Conservation (phyloP, 2,888 invertebrate genomes). For the Ceriagrion tenellum region DNA sequence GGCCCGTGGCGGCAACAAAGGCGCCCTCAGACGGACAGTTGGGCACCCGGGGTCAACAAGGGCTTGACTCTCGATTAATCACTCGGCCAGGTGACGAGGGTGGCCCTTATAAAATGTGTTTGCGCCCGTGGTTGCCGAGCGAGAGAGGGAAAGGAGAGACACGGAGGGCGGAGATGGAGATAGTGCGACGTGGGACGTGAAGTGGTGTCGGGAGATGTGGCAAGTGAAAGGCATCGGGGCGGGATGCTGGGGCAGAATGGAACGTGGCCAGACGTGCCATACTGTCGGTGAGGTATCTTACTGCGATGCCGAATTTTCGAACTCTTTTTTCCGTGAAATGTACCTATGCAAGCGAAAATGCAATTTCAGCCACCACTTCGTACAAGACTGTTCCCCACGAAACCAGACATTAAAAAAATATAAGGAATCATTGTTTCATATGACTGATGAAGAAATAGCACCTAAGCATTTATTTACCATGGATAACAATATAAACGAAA, state of each 20-base stretch:
- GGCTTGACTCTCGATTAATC: slow-evolving; percentile 64
- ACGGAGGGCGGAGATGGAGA: neutral
- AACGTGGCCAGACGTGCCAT: neutral
- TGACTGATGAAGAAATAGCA: too few species aligned
- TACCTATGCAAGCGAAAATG: too few species aligned
- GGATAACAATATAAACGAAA: too few species aligned
- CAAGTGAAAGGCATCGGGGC: neutral
- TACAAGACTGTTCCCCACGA: too few species aligned
- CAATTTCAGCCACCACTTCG: too few species aligned
- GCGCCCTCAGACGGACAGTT: neutral
- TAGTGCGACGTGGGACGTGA: neutral
- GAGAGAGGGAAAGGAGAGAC: neutral
- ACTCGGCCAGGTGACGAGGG: slow-evolving; percentile 54
- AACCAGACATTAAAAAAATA: too few species aligned
- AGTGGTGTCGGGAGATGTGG: neutral
- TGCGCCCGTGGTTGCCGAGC: neutral
- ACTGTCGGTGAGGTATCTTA: neutral
- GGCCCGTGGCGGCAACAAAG: neutral
- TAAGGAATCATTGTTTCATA: too few species aligned
- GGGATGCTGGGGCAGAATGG: neutral
- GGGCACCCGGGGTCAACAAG: slow-evolving; percentile 46
- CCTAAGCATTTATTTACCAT: too few species aligned
- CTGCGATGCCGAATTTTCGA: neutral
- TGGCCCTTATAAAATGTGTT: neutral
- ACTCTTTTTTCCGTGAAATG: neutral